These are phyloP conservation scores for Brenthis ino DNA, from an alignment of 2,888 invertebrate species.

Conservation along the genomic window DNA sequence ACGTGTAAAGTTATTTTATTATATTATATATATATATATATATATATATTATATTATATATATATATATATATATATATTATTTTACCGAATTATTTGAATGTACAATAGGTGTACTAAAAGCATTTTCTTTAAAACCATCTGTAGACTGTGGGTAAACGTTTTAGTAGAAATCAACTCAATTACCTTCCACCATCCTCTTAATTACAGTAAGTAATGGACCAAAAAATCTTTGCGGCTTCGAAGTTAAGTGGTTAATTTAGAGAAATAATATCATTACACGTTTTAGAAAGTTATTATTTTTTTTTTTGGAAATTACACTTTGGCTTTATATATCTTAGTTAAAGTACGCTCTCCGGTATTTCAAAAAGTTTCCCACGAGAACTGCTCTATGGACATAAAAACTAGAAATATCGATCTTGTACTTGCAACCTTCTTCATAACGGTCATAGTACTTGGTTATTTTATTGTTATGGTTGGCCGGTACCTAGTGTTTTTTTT, in stretches of 20 bases:
- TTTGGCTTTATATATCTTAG: too few species aligned
- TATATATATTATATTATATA: too few species aligned
- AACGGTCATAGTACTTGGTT: background rate
- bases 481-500: background rate
- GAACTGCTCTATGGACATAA: background rate
- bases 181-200: background rate
- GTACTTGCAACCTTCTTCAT: too few species aligned
- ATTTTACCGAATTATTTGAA: too few species aligned
- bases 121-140: conserved; percentile 1
- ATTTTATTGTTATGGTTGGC: background rate
- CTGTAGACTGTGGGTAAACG: background rate
- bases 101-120: background rate
- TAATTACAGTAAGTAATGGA: conserved; percentile 15
- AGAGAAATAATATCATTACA: background rate
- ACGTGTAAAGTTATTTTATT: too few species aligned
- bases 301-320: too few species aligned
- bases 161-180: conserved; percentile 7
- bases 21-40: too few species aligned
- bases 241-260: conserved; percentile 2
- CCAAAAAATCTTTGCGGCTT: conserved; percentile 1
- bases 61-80: too few species aligned
- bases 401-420: background rate
- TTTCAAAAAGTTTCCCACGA: background rate
- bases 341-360: too few species aligned
- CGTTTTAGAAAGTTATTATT: background rate